Conservation (phyloP, 2,113 vertebrate genomes). For the Mastomys coucha region DNA sequence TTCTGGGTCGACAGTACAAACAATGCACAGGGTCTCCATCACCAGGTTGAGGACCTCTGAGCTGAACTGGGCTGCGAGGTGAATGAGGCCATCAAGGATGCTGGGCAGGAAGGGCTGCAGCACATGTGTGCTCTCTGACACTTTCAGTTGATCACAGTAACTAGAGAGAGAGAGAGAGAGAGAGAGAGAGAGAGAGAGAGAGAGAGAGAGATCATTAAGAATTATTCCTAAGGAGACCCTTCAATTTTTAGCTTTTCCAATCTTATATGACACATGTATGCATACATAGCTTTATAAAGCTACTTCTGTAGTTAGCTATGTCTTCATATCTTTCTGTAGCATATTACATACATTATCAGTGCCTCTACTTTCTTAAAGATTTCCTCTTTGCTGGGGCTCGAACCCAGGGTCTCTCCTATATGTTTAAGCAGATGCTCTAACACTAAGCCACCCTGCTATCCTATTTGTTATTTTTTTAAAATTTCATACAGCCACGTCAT, state of each 20-base stretch:
- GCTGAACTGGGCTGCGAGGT: conserved; percentile 97
- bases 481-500: no score
- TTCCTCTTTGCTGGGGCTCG: not conserved
- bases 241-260: not conserved
- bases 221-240: not conserved
- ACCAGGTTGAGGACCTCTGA: conserved; percentile 98
- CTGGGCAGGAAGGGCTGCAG: conserved; percentile 98
- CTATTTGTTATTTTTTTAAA: not conserved
- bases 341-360: not conserved
- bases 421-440: not conserved
- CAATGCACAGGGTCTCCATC: conserved; percentile 98
- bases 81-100: conserved; percentile 95
- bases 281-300: not conserved
- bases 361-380: not conserved
- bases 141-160: conserved; percentile 98
- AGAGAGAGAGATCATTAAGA: not conserved
- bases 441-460: not conserved
- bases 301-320: not conserved
- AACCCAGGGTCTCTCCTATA: not conserved
- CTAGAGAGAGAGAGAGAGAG: no score
- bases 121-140: conserved; percentile 96
- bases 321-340: not conserved
- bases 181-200: no score
- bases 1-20: conserved; percentile 95
- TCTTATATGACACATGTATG: not conserved